Conservation (phyloP, 2,888 invertebrate species). For the Oligia fasciuncula region DNA sequence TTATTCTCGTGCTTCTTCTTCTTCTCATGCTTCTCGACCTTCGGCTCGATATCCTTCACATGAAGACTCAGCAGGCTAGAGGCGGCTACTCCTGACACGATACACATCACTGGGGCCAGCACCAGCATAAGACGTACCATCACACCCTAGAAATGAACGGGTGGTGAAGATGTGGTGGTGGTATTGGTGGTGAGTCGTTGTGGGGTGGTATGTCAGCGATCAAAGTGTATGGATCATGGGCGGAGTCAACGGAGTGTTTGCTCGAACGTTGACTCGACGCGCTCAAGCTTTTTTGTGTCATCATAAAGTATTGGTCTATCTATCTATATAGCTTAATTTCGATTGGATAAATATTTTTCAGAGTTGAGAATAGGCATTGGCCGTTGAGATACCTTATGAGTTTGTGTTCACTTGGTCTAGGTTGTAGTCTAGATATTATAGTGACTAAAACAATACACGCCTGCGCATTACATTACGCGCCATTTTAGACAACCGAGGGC, state of each 20-base stretch:
- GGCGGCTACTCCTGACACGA: slow-evolving; percentile 98
- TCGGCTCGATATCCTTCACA: slow-evolving; percentile 94
- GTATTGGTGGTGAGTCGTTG: not conserved
- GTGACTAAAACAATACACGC: no score
- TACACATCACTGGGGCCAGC: slow-evolving; percentile 99
- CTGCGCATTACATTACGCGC: no score
- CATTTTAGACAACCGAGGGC: no score
- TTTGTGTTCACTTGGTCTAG: no score
- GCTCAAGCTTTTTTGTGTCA: slow-evolving; percentile 82
- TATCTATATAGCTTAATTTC: no score
- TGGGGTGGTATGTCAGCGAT: slow-evolving; percentile 87
- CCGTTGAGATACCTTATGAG: no score
- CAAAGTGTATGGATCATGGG: slow-evolving; percentile 91
- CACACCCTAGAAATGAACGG: slow-evolving; percentile 93
- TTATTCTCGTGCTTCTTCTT: slow-evolving; percentile 92
- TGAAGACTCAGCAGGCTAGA: slow-evolving; percentile 96
- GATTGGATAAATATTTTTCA: no score
- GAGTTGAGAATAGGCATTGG: no score
- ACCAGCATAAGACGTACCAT: slow-evolving; percentile 99
- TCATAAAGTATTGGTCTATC: slow-evolving; percentile 69
- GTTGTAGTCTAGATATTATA: no score
- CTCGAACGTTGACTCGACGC: slow-evolving; percentile 84
- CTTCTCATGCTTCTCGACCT: slow-evolving; percentile 92
- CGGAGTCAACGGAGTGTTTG: slow-evolving; percentile 79
- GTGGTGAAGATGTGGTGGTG: slow-evolving; percentile 25